A percentile compares a stretch with the other conserved stretches of the same genome.
These are phyloP conservation scores for Philypnodon macrostomus DNA, from an alignment of 2,797 vertebrate species.

Conservation along the genomic window DNA sequence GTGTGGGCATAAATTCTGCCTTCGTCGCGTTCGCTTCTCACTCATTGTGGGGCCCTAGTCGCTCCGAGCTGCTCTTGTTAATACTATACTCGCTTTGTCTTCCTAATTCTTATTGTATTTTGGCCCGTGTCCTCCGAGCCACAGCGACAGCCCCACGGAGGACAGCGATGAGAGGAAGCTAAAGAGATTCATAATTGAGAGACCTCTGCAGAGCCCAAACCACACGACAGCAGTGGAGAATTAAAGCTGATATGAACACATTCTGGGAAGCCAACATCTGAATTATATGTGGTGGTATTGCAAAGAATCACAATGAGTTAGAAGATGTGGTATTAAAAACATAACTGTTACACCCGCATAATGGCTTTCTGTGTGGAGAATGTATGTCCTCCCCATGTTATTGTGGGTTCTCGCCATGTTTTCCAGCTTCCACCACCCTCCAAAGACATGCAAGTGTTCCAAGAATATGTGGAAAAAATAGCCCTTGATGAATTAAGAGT, in stretches of 20 bases:
- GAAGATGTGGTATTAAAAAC: neutral
- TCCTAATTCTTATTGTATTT: constrained; percentile 7
- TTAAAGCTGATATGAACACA: constrained; percentile 1
- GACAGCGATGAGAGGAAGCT: constrained; percentile 42
- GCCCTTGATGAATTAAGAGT: too few species aligned
- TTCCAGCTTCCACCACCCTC: too few species aligned
- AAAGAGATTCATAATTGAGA: constrained; percentile 41
- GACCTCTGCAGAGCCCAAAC: constrained; percentile 25
- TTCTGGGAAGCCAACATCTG: neutral
- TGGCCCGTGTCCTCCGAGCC: neutral
- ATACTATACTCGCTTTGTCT: constrained; percentile 9
- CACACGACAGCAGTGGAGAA: constrained; percentile 2
- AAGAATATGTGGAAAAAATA: too few species aligned
- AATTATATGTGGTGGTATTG: neutral
- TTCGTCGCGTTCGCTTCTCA: constrained; percentile 59
- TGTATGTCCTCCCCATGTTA: too few species aligned
- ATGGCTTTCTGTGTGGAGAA: too few species aligned
- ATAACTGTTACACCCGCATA: too few species aligned
- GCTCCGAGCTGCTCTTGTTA: constrained; percentile 5
- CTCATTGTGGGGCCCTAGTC: constrained; percentile 53
- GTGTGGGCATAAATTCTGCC: constrained; percentile 71
- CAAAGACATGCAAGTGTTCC: too few species aligned
- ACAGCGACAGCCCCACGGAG: constrained; percentile 27
- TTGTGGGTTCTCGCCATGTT: too few species aligned
- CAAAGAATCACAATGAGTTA: neutral